Percentiles rank a stretch among this genome's conserved stretches.
Evolutionary conservation across 2,113 vertebrate genomes (phyloP).

Genomic region (Sciurus niger): DNA sequence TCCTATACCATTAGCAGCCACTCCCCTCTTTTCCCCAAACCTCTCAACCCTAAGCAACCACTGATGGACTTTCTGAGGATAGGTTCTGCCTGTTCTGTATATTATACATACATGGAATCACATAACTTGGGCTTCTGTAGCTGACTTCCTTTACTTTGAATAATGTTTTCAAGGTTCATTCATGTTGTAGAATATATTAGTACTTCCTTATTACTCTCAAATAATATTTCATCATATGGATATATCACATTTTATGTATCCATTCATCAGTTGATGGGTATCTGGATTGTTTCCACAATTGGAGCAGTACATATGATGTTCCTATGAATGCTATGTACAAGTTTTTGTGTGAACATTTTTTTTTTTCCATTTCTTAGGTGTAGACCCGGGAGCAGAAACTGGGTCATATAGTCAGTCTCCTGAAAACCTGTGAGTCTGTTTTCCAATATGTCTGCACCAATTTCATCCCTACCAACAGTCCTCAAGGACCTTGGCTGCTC

Average conservation of each 20-base stretch:
- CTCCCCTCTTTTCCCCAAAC: neutral
- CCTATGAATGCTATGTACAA: neutral
- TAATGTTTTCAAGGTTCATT: neutral
- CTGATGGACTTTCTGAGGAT: neutral
- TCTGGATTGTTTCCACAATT: neutral
- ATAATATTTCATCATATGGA: neutral
- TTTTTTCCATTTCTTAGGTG: neutral
- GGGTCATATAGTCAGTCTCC: neutral
- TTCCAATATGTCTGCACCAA: neutral
- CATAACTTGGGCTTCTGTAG: neutral
- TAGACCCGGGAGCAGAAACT: neutral
- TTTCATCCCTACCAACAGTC: neutral
- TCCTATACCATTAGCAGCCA: neutral
- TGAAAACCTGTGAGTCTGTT: neutral
- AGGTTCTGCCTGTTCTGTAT: neutral
- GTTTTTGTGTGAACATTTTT: neutral
- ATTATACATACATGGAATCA: neutral
- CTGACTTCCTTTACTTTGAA: neutral
- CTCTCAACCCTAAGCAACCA: neutral
- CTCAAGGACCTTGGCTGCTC: too few relatives aligned
- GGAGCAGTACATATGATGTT: neutral
- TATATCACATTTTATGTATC: neutral
- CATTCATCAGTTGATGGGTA: neutral
- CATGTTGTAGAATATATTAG: neutral
- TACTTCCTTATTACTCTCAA: slow-evolving; percentile 7